Base-by-base conservation (phyloP, 92 coral and sea anemone species). In the Phenganax marumi region DNA sequence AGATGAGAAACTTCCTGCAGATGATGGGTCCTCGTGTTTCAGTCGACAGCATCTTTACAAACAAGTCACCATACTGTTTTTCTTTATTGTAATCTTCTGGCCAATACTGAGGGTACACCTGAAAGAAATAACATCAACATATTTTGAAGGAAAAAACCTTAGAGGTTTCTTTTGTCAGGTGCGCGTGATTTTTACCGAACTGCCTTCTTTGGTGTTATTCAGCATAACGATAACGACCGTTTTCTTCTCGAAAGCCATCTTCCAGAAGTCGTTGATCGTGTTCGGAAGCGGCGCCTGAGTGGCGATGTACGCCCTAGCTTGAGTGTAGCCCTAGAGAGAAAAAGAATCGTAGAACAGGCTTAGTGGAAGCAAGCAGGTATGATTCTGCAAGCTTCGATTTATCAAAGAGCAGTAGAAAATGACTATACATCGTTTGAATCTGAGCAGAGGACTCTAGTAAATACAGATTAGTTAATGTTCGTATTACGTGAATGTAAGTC, bases 201-300 rank as follows among this genome's bases (percentile, higher is more conserved):
- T 91, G 8, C 91, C 93, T 69, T 91, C 97, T 61, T 88, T 93
- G 60, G 88, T 91, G 74, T 87, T 90, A 10, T 97, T 93, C 72
- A 93, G 79, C 97, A 93, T 93, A 72, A 93, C 97, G 50, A 93
- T 77, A 22, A 85, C 89, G 14, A 90, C 91, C 8, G 92, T 90
- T 21, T 89, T 88, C 65, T 91, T 97, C 68, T 91, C 97, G 93
- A 93, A 93, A 54, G 90, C 82, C 92, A 93, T 81, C 23, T 93
- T 87, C 97, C 97, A 93, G 81, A 90, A 93, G 79, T 93, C 97
- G 72, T 93, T 90, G 77, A 90, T 89, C n/a, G 97, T 93, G 80
- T 89, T 84, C 2, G 97, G 97, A 26, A 93, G 85, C 13, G 97
- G 97, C 43, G 97, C 97, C 77, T 93, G 97, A 25, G 97, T 93